A percentile compares a stretch with the other conserved stretches of the same genome.
phyloP scores from a whole-genome alignment of 2,113 vertebrate species.

The Gyps fulvus region DNA sequence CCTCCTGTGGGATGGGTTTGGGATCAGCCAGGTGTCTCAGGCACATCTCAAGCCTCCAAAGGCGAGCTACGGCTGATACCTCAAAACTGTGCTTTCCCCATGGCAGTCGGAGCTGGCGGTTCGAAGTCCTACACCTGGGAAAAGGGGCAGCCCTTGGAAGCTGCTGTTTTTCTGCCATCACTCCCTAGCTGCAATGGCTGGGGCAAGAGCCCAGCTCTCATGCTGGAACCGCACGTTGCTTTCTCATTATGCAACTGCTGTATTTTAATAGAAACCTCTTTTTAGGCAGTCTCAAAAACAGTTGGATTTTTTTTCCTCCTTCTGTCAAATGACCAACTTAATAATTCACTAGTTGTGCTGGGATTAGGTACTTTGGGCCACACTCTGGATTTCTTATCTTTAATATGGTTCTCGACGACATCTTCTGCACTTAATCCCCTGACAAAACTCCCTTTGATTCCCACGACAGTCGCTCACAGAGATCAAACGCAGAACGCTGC shows the following conservation, averaged over 20 bases:
- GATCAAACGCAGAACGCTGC: constrained; percentile 58
- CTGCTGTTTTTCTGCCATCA: not conserved
- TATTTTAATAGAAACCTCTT: constrained; percentile 49
- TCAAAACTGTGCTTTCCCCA: not conserved
- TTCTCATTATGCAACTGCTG: constrained; percentile 29
- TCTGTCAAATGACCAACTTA: constrained; percentile 67
- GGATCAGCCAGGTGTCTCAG: not conserved
- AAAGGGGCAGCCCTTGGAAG: not conserved
- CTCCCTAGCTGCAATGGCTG: not conserved
- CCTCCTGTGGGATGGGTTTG: not conserved
- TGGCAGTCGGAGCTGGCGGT: rapidly evolving
- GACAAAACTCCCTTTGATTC: constrained; percentile 70
- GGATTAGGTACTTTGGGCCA: constrained; percentile 68
- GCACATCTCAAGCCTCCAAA: not conserved
- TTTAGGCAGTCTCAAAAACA: constrained; percentile 39
- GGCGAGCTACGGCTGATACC: not conserved
- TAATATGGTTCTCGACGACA: constrained; percentile 60
- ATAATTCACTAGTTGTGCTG: constrained; percentile 65
- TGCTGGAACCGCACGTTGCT: not conserved
- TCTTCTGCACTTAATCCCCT: constrained; percentile 68
- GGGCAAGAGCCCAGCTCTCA: not conserved
- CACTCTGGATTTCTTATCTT: constrained; percentile 69
- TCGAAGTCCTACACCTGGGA: not conserved
- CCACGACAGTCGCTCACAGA: constrained; percentile 36
- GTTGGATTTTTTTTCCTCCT: not conserved